Evolutionary conservation across 2,888 invertebrate genomes (phyloP), one percentile per base, ranked within the genome.

Genomic region (Parnassius apollo): DNA sequence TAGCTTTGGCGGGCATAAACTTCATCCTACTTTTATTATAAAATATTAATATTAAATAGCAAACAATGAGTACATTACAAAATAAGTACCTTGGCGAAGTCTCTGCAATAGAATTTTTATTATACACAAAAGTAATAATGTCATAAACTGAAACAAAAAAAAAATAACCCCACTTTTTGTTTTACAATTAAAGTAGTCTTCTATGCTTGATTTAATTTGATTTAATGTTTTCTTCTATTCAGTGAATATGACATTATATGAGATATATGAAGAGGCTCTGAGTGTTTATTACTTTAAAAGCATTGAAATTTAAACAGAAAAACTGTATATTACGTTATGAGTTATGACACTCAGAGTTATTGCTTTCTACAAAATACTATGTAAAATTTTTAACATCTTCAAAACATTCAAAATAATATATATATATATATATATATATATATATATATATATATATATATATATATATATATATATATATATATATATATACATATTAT

Each of bases 1-100:
- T 49, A 90, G 81, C 91, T 91, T 91, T 91, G 91, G 91, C 91
- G 91, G 89, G 88, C 85, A 86, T 88, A 86, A 85, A 85, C 75
- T 71, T 75, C 69, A 71, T 67, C 65, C 64, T 61, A 50, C 42
- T 42, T 1, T 22, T 42, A 42, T 50, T 57, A 13, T 52, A 49
- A 64, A 35, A 64, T 42, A 46, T 58, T 18, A 45, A 12, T 46
- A 56, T 44, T 66, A 46, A 61, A 64, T 58, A 64, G 56, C 48
- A 46, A 48, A 55, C 59, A 49, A 61, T n/a, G 54, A 48, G 58
- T 18, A 59, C 42, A 48, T 35, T 35, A 35, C 35, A 45, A 22
- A 52, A 61, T 53, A 58, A 56, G 13, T 10, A 18, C 56, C 61
- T 44, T 59, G 50, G 22, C 56, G 22, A 54, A 50, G 22, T 51